Evolutionary conservation across 2,113 vertebrate genomes (phyloP), one percentile per base, ranked within the genome.

Genomic region (mouse (Mus musculus)): DNA sequence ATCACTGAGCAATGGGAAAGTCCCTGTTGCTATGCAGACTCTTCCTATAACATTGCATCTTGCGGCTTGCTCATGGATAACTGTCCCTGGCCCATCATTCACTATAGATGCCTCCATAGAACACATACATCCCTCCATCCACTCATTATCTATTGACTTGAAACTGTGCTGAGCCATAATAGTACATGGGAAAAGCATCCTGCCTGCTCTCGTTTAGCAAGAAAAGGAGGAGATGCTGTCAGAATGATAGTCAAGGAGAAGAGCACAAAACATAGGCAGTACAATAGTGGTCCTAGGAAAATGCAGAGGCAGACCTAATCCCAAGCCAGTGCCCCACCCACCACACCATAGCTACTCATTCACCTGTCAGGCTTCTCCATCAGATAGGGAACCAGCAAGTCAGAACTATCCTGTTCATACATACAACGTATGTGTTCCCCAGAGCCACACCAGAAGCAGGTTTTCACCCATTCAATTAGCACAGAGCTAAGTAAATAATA

Each of bases 151-250:
- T 82, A 84, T 75, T 85, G 71, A 84, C 46, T 92, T 59, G 42
- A 88, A 94, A 90, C 42, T 49, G 42, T 59, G 54, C n/a, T 77
- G 54, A 61, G 11, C 61, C 8, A 24, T 90, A 90, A 46, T 49
- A 46, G 84, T 90, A 78, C 19, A 73, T 56, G 82, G 20, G 87
- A 71, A 92, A 85, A 95, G n/a, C 26, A 49, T 65, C 87, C 78
- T 78, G 14, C 7, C 36, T 88, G 42, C 19, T 49, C 0, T 90
- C 39, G 49, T 90, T 61, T 87, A 52, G 28, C 26, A 24, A 87
- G 89, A 92, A 69, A 5, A 86, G 26, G 95, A 30, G 75, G 20
- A 61, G 93, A 30, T 36, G 36, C 67, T 72, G 24, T 46, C 7
- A 1, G 49, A 76, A 78, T 87, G 49, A 81, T 9, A 84, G 69